Conservation (phyloP, 1,140 invertebrate genomes). For the Drosophila murphyi region DNA sequence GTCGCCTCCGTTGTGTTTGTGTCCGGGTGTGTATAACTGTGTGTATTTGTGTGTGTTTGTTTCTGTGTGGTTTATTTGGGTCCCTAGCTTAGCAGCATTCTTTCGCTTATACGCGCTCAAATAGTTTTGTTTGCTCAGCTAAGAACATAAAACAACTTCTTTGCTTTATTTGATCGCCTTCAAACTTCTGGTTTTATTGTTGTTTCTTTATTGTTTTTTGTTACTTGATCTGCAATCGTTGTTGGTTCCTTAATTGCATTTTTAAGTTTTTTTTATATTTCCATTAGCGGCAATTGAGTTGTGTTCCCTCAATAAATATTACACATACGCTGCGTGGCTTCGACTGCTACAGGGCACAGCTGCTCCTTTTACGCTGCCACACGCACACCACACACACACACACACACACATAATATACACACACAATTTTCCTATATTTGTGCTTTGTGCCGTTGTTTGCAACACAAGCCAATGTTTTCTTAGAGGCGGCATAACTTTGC, state of each 20-base stretch:
- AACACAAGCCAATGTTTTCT: conserved; percentile 12
- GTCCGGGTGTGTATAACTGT: background rate
- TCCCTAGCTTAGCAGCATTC: conserved; percentile 7
- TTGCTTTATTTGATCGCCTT: conserved; percentile 11
- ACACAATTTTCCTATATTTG: background rate
- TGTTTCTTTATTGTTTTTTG: conserved; percentile 26
- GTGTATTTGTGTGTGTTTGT: conserved; percentile 2
- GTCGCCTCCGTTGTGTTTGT: background rate
- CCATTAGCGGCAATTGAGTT: conserved; percentile 25
- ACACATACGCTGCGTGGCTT: conserved; percentile 21
- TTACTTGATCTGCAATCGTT: conserved; percentile 27
- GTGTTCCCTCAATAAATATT: conserved; percentile 21
- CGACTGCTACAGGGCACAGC: conserved; percentile 2
- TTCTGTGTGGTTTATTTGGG: conserved; percentile 10
- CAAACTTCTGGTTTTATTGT: background rate
- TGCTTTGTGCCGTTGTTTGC: conserved; percentile 3
- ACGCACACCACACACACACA: background rate
- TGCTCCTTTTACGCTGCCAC: background rate
- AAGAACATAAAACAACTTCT: conserved; percentile 22
- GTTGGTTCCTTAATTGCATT: conserved; percentile 46
- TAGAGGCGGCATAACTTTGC: conserved; percentile 44
- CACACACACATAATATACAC: background rate
- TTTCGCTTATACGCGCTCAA: conserved; percentile 23
- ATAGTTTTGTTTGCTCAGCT: conserved; percentile 28
- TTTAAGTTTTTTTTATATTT: conserved; percentile 33